These are phyloP conservation scores for Caretta caretta DNA, from an alignment of 2,113 vertebrate genomes.

Conservation along the genomic window DNA sequence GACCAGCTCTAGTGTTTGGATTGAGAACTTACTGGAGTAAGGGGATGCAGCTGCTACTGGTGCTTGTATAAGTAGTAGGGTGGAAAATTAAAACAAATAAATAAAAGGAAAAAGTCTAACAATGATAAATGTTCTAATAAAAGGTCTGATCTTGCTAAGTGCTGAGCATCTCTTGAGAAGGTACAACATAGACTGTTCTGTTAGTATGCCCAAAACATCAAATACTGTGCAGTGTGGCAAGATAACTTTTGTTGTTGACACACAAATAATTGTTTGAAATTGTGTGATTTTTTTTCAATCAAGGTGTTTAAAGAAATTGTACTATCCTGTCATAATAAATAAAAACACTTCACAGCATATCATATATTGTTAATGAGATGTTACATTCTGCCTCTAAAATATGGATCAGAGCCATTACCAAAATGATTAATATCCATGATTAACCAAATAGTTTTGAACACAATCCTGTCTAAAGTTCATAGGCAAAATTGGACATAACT, in stretches of 20 bases:
- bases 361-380: background rate
- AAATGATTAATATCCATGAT: background rate
- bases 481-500: background rate
- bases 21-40: background rate
- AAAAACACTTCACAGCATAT: background rate
- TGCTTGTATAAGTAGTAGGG: background rate
- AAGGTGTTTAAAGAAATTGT: background rate
- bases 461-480: background rate
- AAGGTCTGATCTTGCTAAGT: background rate
- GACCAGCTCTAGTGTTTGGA: background rate
- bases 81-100: background rate
- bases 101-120: background rate
- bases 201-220: slow-evolving; percentile 24
- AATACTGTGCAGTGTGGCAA: background rate
- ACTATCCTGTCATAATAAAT: background rate
- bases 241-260: background rate
- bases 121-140: background rate
- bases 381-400: background rate
- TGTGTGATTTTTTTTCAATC: background rate
- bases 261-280: slow-evolving; percentile 11
- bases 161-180: background rate
- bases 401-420: background rate
- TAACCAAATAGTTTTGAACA: background rate
- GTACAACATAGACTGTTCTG: slow-evolving; percentile 18
- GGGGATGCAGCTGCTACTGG: background rate